phyloP scores from a whole-genome alignment of 1,140 invertebrate genomes.

The Drosophila rhopaloa region DNA sequence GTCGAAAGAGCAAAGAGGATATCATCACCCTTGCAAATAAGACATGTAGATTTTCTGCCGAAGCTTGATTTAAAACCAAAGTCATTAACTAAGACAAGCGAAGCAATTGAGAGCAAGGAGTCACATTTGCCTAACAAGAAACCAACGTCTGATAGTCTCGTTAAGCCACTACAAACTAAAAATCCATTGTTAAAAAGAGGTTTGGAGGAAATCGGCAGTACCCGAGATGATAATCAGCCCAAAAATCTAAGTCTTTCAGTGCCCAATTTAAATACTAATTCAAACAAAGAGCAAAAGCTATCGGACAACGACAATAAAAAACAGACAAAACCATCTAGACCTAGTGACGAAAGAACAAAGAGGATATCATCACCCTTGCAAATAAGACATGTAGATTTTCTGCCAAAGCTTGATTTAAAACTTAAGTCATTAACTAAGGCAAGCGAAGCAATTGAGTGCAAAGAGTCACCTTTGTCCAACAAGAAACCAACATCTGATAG shows the following conservation, averaged over 20 bases:
- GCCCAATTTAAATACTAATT: neutral
- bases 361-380: neutral
- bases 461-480: neutral
- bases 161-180: neutral
- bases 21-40: constrained; percentile 10
- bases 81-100: neutral
- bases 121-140: neutral
- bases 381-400: constrained; percentile 32
- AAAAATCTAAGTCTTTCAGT: neutral
- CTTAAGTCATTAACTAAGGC: neutral
- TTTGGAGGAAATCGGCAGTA: neutral
- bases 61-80: neutral
- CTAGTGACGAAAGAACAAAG: neutral
- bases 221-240: neutral
- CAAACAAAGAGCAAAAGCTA: neutral
- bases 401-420: constrained; percentile 21
- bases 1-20: neutral
- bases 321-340: neutral
- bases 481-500: neutral
- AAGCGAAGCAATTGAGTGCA: neutral
- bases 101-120: neutral
- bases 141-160: too few species aligned
- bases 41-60: constrained; percentile 40
- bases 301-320: neutral
- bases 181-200: neutral